phyloP scores from a whole-genome alignment of 2,113 vertebrate species.

The Perca schrenkii region DNA sequence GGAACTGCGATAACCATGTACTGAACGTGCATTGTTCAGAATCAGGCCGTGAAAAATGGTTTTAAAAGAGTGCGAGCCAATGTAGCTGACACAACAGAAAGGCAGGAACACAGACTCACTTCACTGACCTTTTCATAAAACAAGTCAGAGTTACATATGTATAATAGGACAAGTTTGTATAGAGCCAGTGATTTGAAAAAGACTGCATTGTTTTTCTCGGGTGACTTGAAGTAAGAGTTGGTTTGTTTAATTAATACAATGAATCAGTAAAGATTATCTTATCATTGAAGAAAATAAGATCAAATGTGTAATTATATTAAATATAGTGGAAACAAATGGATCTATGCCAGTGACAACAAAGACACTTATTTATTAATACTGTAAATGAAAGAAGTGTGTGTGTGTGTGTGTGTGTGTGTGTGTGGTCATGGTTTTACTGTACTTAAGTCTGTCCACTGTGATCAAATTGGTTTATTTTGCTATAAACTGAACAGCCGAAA shows the following conservation, averaged over 20 bases:
- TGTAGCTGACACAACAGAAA: conserved; percentile 31
- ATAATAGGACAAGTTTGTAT: conserved; percentile 10
- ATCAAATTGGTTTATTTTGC: conserved; percentile 43
- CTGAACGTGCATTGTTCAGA: conserved; percentile 61
- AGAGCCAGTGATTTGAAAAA: neutral
- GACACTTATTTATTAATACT: too few relatives aligned
- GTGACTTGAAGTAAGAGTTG: neutral
- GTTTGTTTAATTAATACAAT: neutral
- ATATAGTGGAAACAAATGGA: neutral
- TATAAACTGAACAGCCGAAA: conserved; percentile 17
- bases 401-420: conserved; percentile 12
- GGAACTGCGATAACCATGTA: conserved; percentile 19
- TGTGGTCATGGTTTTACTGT: conserved; percentile 10
- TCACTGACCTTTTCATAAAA: conserved; percentile 49
- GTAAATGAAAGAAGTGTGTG: conserved; percentile 23
- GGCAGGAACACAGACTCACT: conserved; percentile 46
- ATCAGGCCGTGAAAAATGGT: conserved; percentile 24
- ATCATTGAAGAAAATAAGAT: neutral
- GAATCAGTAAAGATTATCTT: too few relatives aligned
- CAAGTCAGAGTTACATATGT: neutral
- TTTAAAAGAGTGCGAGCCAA: conserved; percentile 36
- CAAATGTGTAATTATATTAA: neutral
- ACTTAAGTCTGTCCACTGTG: conserved; percentile 20
- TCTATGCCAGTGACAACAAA: neutral
- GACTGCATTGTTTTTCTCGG: conserved; percentile 5